Evolutionary conservation across 2,888 invertebrate species (phyloP).

Genomic region (Acleris sparsana): DNA sequence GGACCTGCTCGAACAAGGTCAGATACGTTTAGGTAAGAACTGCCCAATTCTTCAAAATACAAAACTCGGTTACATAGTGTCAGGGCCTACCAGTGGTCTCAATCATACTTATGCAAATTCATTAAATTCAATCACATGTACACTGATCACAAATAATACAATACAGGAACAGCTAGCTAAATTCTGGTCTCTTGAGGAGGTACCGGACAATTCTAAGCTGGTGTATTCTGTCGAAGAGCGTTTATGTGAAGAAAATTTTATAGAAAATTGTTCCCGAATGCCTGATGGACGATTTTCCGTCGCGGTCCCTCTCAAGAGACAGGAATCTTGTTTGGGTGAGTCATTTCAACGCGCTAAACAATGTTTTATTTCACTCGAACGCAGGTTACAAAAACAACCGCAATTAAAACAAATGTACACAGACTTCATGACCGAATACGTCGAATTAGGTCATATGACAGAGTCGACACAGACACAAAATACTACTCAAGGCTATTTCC

Average conservation of each 20-base stretch:
- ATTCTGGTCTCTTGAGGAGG: slow-evolving; percentile 24
- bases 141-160: slow-evolving; percentile 11
- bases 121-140: slow-evolving; percentile 2
- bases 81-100: slow-evolving; percentile 15
- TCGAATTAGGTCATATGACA: slow-evolving; percentile 18
- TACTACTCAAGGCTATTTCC: background rate
- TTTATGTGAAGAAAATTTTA: slow-evolving; percentile 10
- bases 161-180: slow-evolving; percentile 24
- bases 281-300: slow-evolving; percentile 23
- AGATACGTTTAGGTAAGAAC: slow-evolving; percentile 9
- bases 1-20: slow-evolving; percentile 17
- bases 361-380: slow-evolving; percentile 3
- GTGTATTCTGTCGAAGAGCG: slow-evolving; percentile 15
- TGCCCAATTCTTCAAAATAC: slow-evolving; percentile 11
- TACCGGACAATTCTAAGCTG: slow-evolving; percentile 22
- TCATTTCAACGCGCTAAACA: slow-evolving; percentile 17
- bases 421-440: slow-evolving; percentile 24
- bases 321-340: slow-evolving; percentile 16
- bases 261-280: slow-evolving; percentile 12
- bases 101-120: slow-evolving; percentile 1
- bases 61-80: slow-evolving; percentile 17
- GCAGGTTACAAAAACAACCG: slow-evolving; percentile 10
- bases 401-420: slow-evolving; percentile 21
- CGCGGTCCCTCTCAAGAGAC: slow-evolving; percentile 28
- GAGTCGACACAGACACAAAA: background rate